Evolutionary conservation across 1,140 invertebrate species (phyloP), one percentile per base, ranked within the genome.

Genomic region (Drosophila quadrilineata): DNA sequence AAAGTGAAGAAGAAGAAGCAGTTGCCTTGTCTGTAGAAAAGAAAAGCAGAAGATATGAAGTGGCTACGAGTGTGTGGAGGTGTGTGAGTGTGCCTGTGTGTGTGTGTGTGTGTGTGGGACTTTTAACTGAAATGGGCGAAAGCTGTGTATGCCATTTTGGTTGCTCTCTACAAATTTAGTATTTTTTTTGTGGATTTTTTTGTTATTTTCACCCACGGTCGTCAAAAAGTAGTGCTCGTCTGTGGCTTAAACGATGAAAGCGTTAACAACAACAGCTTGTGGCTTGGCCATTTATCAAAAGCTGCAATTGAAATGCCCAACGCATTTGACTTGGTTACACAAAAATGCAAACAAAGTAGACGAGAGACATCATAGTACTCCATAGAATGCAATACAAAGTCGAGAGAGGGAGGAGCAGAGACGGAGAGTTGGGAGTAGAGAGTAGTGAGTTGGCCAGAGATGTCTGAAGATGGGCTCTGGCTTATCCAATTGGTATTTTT

Each of bases 61-160:
- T 33, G 40, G 12, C 40, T 41, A 8, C 41, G 12, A 45, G 5
- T 45, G 12, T 3, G 12, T 8, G 10, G 24, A 10, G 9, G 38
- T 10, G 8, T 6, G 28, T 33, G n/a, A n/a, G n/a, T 33, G 12
- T 16, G 33, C 8, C 33, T 35, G 0, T 35, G 3, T 5, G 41
- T 36, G 22, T 17, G 41, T 49, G 10, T 46, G 45, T 64, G 10
- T 28, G 52, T 74, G 41, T 62, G 52, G 54, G 40, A 28, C 43
- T 52, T 52, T 66, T 50, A n/a, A 75, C 75, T 60, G 24, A 84
- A 84, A 82, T 74, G 77, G 77, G 77, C 77, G 77, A 82, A 82
- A 82, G 77, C 77, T 82, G 70, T n/a, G n/a, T 76, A 76, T 84
- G 77, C 59, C 73, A 63, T 70, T 84, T 66, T 84, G 70, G 60